Evolutionary conservation across 2,888 invertebrate genomes (phyloP).

Genomic region (Nemotelus pantherinus): DNA sequence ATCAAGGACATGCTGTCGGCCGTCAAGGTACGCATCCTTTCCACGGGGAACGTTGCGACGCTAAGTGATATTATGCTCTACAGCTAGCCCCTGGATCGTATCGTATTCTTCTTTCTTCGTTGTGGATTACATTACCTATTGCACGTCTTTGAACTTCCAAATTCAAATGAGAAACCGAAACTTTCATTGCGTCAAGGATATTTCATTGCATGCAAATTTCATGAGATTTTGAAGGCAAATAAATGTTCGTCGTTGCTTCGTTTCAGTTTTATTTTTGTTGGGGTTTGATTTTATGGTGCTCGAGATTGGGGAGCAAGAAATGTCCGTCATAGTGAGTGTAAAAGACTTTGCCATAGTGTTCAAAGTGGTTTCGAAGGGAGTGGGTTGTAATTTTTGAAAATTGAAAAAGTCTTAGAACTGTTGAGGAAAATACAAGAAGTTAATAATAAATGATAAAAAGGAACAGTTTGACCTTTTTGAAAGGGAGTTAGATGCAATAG

Average conservation of each 20-base stretch:
- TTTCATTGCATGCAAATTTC: conserved; percentile 31
- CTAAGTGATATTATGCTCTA: conserved; percentile 31
- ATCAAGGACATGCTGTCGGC: conserved; percentile 7
- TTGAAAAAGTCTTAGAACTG: background rate
- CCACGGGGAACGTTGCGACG: conserved; percentile 8
- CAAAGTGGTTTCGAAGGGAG: background rate
- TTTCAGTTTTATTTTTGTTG: background rate
- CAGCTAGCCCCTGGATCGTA: background rate
- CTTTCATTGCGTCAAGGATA: background rate
- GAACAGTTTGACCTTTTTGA: background rate
- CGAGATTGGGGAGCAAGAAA: background rate
- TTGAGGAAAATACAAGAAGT: too few species aligned
- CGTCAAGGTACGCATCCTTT: background rate
- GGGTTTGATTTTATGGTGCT: background rate
- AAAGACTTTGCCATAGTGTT: background rate
- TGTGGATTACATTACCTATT: conserved; percentile 8
- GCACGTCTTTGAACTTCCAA: background rate
- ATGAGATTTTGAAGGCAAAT: background rate
- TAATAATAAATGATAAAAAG: background rate
- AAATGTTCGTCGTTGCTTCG: too few species aligned
- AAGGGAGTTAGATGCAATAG: background rate
- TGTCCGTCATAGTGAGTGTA: background rate
- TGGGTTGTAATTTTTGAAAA: background rate
- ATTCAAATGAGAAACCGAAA: conserved; percentile 7
- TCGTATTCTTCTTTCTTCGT: background rate